These are phyloP conservation scores for Cybosia mesomella DNA, from an alignment of 2,888 invertebrate species.

Conservation along the genomic window DNA sequence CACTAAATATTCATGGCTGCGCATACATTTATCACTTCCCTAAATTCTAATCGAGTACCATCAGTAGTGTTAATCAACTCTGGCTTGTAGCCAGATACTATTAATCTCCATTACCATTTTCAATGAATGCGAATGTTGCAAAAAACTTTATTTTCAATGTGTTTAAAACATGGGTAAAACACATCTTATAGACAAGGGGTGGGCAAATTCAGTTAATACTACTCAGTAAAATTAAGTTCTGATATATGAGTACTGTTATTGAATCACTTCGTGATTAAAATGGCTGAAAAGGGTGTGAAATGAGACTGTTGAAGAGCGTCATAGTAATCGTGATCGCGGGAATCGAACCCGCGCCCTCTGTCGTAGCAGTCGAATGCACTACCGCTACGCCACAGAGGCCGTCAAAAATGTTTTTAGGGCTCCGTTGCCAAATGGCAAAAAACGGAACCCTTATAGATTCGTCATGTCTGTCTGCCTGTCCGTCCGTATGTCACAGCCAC, in stretches of 20 bases:
- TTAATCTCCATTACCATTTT: slow-evolving; percentile 80
- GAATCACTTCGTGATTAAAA: slow-evolving; percentile 22
- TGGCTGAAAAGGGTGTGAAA: slow-evolving; percentile 13
- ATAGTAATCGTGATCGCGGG: background rate
- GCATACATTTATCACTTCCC: slow-evolving; percentile 12
- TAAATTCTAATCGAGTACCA: slow-evolving; percentile 43
- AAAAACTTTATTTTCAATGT: slow-evolving; percentile 80
- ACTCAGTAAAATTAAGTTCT: slow-evolving; percentile 51
- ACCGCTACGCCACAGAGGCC: too few relatives aligned
- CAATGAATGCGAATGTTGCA: slow-evolving; percentile 74
- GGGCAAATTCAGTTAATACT: slow-evolving; percentile 46
- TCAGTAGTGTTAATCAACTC: slow-evolving; percentile 54
- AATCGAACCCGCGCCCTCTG: too few relatives aligned
- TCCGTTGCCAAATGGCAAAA: too few relatives aligned
- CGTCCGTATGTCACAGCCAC: too few relatives aligned
- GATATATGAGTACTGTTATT: slow-evolving; percentile 30
- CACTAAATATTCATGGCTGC: background rate
- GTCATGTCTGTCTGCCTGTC: too few relatives aligned
- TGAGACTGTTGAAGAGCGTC: slow-evolving; percentile 1
- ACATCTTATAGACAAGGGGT: slow-evolving; percentile 20
- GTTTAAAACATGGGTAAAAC: slow-evolving; percentile 75
- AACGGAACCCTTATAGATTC: too few relatives aligned
- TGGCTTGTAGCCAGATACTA: slow-evolving; percentile 79
- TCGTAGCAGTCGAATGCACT: too few relatives aligned
- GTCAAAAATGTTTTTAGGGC: too few relatives aligned